phyloP scores from a whole-genome alignment of 2,797 vertebrate genomes.

The Gadopsis bispinosus region DNA sequence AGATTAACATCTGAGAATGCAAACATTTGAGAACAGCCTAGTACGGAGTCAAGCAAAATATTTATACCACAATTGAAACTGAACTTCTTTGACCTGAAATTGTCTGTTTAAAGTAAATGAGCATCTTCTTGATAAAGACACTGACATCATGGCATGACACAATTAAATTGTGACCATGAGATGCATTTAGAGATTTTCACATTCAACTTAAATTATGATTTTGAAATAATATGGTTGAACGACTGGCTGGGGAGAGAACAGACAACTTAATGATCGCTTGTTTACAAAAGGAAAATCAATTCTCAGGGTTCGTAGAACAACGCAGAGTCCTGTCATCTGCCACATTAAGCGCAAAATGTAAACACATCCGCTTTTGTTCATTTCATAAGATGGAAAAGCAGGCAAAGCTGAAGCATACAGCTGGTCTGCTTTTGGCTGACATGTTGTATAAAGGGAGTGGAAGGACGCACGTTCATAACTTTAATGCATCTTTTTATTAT shows the following conservation, averaged over 20 bases:
- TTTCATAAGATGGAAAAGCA: background rate
- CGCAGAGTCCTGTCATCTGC: background rate
- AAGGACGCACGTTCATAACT: background rate
- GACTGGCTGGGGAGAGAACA: background rate
- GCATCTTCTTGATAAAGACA: background rate
- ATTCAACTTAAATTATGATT: background rate
- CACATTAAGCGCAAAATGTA: conserved; percentile 4
- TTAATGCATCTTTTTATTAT: background rate
- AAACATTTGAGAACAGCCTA: background rate
- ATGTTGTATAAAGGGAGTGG: background rate
- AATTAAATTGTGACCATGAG: background rate
- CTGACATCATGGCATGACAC: background rate
- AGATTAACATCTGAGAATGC: background rate
- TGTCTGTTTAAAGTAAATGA: background rate
- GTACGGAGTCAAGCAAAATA: background rate
- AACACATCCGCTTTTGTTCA: conserved; percentile 2
- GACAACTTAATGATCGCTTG: conserved; percentile 23
- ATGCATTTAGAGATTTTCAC: background rate
- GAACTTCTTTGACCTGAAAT: background rate
- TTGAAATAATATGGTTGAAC: background rate
- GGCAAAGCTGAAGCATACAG: background rate
- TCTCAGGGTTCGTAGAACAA: background rate
- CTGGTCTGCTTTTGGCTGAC: conserved; percentile 4
- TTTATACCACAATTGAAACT: background rate
- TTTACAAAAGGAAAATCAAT: background rate